These are phyloP conservation scores for Acanthurus leucopareius DNA, from an alignment of 2,797 vertebrate species.

Conservation along the genomic window DNA sequence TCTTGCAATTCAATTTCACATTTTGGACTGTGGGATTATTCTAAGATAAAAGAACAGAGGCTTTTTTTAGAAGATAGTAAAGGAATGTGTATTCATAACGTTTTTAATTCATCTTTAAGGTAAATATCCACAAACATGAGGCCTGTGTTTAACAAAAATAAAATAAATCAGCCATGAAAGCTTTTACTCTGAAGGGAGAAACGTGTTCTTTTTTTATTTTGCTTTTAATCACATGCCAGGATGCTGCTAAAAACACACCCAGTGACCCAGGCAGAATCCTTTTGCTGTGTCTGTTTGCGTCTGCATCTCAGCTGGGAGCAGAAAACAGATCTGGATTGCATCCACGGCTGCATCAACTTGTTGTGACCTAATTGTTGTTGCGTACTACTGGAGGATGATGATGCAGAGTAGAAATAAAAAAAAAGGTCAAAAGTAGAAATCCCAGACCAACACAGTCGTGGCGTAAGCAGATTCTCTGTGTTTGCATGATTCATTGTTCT, in stretches of 20 bases:
- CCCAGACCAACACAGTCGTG: slow-evolving; percentile 31
- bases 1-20: slow-evolving; percentile 61
- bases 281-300: slow-evolving; percentile 10
- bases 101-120: slow-evolving; percentile 14
- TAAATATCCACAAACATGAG: slow-evolving; percentile 14
- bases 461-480: slow-evolving; percentile 12
- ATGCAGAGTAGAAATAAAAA: slow-evolving; percentile 61
- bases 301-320: slow-evolving; percentile 36
- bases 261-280: slow-evolving; percentile 31
- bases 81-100: slow-evolving; percentile 24
- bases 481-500: slow-evolving; percentile 26
- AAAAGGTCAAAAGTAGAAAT: slow-evolving; percentile 77
- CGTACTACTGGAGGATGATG: slow-evolving; percentile 66
- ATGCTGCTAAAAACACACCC: slow-evolving; percentile 45
- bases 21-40: slow-evolving; percentile 68
- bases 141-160: slow-evolving; percentile 27
- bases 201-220: slow-evolving; percentile 16
- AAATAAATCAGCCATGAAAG: neutral
- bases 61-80: slow-evolving; percentile 39
- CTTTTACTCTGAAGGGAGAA: slow-evolving; percentile 14
- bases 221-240: slow-evolving; percentile 61
- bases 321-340: slow-evolving; percentile 58
- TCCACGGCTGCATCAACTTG: slow-evolving; percentile 67
- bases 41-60: slow-evolving; percentile 49
- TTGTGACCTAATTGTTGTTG: slow-evolving; percentile 82